Evolutionary conservation across 2,888 invertebrate species (phyloP), one percentile per base, ranked within the genome.

Genomic region (Dusona sp.): DNA sequence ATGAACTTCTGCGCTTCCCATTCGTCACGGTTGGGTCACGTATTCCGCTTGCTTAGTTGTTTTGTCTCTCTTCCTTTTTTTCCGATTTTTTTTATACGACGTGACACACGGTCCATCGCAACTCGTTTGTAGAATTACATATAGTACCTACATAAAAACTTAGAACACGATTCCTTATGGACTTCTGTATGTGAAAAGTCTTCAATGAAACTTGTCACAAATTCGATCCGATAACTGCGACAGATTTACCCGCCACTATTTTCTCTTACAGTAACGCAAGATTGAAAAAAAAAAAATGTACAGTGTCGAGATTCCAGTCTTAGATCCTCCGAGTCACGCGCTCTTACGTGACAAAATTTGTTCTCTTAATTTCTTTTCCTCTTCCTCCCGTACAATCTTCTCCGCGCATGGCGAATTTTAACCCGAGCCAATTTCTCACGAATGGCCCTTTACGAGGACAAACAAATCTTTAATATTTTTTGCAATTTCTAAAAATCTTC

Each of bases 271-370:
- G 70, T 4, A 48, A 25, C 16, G 25, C 11, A n/a, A 38, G n/a
- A 38, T n/a, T 67, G 38, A 42, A 57, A 29, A 13, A 25, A 42
- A 29, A 54, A 61, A 57, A 13, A 54, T 16, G 61, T 16, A 22
- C 54, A 61, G 29, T 29, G 67, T 38, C 25, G 51, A 45, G 36
- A 67, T 51, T 67, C 38, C 65, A 65, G 67, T 67, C 51, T 51
- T 78, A 16, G 36, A 38, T 67, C 25, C 36, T 51, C 51, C 78
- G 51, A 36, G 78, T 78, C 78, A 67, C 78, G 67, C 65, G 36
- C 65, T 51, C n/a, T 51, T 78, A 78, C 78, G 78, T 78, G 78
- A 78, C 78, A 51, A 78, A 77, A 67, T 67, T 78, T 54, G 3
- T 78, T 54, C 51, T 38, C 22, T 64, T 57, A 2, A 36, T 75